Evolutionary conservation across 2,888 invertebrate genomes (phyloP), one percentile per base, ranked within the genome.

Genomic region (Selenia dentaria): DNA sequence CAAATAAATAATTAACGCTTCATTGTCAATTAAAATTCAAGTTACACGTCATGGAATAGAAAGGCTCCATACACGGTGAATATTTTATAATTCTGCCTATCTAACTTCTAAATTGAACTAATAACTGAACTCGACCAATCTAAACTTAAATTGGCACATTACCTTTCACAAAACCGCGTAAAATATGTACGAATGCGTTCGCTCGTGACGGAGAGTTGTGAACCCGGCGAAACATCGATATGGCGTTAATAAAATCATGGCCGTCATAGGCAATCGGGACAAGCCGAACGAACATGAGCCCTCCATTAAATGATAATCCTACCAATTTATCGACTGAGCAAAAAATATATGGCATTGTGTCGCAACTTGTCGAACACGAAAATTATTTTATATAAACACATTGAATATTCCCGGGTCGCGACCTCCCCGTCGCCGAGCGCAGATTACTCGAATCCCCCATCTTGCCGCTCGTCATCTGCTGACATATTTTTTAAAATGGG

Each of bases 301-400:
- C 87, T 86, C 87, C 89, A 89, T 89, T 90, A 89, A 88, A 88
- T 86, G 87, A 88, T 90, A 90, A 90, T 90, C 89, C 89, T 70
- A 70, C 83, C 89, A 88, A 90, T 90, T 87, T 89, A 90, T 89
- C 79, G 88, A 68, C 76, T 62, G 73, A 78, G 81, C 82, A 88
- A 89, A 90, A 90, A 89, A 89, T 83, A 78, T 79, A 71, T 78
- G 72, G 70, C 68, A 86, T 90, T 90, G 89, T 89, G 83, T 83
- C 66, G 79, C 64, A 81, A 87, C 81, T 88, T 89, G 90, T 89
- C 85, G 83, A 83, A 89, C 89, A 89, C 79, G 87, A 86, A 90
- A 88, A 89, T 90, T 82, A 89, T 89, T 90, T 90, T 89, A 90
- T 88, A 88, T 89, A 88, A 88, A 86, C 85, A 83, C 86, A 90